Evolutionary conservation across 2,888 invertebrate genomes (phyloP), one percentile per base, ranked within the genome.

Genomic region (Acanthosepion pharaonis): DNA sequence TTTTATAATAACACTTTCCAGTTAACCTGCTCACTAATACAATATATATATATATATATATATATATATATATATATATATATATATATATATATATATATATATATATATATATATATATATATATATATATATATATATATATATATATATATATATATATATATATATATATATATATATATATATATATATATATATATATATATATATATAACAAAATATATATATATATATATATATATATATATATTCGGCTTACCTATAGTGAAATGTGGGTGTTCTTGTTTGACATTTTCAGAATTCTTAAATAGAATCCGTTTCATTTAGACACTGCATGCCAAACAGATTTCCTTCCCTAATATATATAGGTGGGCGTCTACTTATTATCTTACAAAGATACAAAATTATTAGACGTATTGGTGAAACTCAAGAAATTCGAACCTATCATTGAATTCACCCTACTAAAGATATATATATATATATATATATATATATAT

Each of bases 401-500:
- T 9, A 53, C 9, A 15, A 53, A 5, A 15, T 4, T 15, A 53
- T 53, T 15, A 53, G 15, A 53, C 9, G 6, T 15, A 0, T 53
- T 53, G 9, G 11, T 15, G 11, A 53, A 53, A 15, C 42, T 42
- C 42, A 42, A 42, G 2, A 2, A 42, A 42, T 42, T 42, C 42
- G 42, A 42, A 2, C 42, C 33, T 91, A 42, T 91, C 33, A 33
- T 1, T 33, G 33, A 33, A 33, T 33, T 33, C 33, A 33, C 33
- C 33, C 33, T 1, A 33, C 33, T 1, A 33, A 33, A 55, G 20
- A 55, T 55, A 55, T 55, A 55, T 92, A 92, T 92, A 92, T 92
- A 92, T 92, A 92, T 92, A 92, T 92, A 55, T 55, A 55, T 55
- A 55, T 55, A 55, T 92, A 92, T 92, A 92, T 92, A 92, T 92